These are phyloP conservation scores for Chymomyza procnemis DNA, from an alignment of 2,888 invertebrate genomes.

Conservation along the genomic window DNA sequence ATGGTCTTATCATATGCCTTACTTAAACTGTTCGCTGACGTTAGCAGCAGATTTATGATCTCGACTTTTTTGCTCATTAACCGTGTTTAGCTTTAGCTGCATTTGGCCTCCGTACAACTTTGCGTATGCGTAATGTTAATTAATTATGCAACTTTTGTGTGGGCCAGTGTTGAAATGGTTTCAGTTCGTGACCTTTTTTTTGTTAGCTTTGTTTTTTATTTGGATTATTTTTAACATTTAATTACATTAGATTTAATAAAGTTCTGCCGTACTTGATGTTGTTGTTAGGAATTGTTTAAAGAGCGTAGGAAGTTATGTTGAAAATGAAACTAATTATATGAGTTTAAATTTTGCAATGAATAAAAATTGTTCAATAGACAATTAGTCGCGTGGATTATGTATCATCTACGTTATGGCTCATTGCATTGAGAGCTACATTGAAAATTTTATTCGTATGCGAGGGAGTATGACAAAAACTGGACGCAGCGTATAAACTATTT, in stretches of 20 bases:
- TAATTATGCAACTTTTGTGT: background rate
- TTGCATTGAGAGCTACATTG: no score
- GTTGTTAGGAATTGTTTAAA: background rate
- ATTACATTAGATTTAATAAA: background rate
- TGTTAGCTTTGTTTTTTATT: background rate
- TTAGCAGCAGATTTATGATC: slow-evolving; percentile 23
- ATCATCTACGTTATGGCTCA: no score
- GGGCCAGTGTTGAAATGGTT: background rate
- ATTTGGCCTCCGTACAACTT: background rate
- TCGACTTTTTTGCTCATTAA: background rate
- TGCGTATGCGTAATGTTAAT: background rate
- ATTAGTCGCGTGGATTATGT: no score
- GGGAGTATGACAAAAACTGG: no score
- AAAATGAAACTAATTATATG: no score
- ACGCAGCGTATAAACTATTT: no score
- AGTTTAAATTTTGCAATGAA: no score
- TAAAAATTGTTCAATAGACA: no score
- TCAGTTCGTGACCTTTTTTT: background rate
- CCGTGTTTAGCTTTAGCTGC: background rate
- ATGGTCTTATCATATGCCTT: slow-evolving; percentile 1
- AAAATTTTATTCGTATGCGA: no score
- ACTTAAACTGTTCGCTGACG: slow-evolving; percentile 16
- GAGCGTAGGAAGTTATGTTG: background rate
- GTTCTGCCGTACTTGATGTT: background rate
- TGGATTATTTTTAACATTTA: background rate